Conservation (phyloP, 1,140 invertebrate species). For the Popillia japonica region DNA sequence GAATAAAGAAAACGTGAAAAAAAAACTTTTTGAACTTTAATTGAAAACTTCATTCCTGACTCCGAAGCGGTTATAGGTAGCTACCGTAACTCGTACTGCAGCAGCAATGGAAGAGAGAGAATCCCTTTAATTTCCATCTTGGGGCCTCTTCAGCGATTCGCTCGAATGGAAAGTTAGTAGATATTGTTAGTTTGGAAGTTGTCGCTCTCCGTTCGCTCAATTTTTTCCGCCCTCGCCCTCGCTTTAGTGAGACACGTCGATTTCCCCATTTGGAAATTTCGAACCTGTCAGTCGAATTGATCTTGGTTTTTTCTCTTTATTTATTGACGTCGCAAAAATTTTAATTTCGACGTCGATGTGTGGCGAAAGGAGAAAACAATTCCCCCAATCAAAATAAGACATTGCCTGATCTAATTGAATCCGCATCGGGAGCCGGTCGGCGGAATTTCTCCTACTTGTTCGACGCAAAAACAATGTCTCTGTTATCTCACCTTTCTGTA, state of each 20-base stretch:
- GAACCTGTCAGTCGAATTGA: no score
- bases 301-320: no score
- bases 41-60: background rate
- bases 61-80: background rate
- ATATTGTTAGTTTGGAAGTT: conserved; percentile 15
- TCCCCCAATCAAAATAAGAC: no score
- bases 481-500: no score
- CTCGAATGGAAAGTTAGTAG: background rate
- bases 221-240: background rate
- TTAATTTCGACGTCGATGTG: no score
- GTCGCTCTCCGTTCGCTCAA: background rate
- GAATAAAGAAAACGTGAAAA: background rate
- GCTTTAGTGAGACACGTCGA: background rate
- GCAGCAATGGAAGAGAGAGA: background rate
- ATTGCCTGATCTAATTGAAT: no score
- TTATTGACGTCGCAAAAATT: no score
- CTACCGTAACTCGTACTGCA: background rate
- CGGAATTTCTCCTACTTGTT: no score
- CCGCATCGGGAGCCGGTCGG: no score
- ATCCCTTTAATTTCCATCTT: conserved; percentile 4
- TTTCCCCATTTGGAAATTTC: no score
- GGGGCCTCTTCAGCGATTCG: background rate
- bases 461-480: no score
- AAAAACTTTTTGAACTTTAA: conserved; percentile 15
- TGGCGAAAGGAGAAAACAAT: no score